Percentiles rank a stretch among this genome's conserved stretches.
These are phyloP conservation scores for Aphidius colemani DNA, from an alignment of 2,888 invertebrate genomes.

Conservation along the genomic window DNA sequence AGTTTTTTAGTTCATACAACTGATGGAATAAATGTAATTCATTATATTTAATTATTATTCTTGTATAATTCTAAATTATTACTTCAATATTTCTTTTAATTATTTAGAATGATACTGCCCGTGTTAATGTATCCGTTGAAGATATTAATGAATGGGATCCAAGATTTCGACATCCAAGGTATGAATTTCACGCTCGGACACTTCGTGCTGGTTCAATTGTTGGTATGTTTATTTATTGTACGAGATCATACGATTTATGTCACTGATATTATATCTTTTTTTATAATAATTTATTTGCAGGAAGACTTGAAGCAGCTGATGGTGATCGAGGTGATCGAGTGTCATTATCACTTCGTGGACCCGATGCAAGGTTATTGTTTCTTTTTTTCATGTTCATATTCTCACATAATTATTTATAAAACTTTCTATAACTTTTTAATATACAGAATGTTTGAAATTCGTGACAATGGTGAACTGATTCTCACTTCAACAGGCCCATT, in stretches of 20 bases:
- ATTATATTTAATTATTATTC: not conserved
- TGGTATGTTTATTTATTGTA: constrained; percentile 41
- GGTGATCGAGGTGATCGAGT: constrained; percentile 80
- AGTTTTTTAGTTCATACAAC: constrained; percentile 81
- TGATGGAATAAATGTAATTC: constrained; percentile 73
- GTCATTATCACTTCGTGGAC: constrained; percentile 73
- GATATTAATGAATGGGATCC: constrained; percentile 96
- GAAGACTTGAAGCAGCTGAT: constrained; percentile 82
- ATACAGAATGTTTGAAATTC: constrained; percentile 62
- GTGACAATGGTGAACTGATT: constrained; percentile 69
- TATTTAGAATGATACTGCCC: constrained; percentile 80
- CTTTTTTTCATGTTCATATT: not conserved
- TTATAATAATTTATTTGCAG: constrained; percentile 56
- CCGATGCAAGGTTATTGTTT: constrained; percentile 66
- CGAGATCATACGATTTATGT: not conserved
- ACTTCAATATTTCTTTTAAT: not conserved
- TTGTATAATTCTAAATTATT: not conserved
- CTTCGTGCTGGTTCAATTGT: constrained; percentile 53
- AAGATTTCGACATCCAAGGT: constrained; percentile 83
- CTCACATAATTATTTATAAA: not conserved
- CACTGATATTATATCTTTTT: not conserved
- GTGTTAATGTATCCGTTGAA: constrained; percentile 78
- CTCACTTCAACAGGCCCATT: constrained; percentile 55
- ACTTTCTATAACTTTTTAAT: constrained; percentile 61
- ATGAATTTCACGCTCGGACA: constrained; percentile 70